These are phyloP conservation scores for Anguilla obscura DNA, from an alignment of 2,797 vertebrate genomes.

Conservation along the genomic window DNA sequence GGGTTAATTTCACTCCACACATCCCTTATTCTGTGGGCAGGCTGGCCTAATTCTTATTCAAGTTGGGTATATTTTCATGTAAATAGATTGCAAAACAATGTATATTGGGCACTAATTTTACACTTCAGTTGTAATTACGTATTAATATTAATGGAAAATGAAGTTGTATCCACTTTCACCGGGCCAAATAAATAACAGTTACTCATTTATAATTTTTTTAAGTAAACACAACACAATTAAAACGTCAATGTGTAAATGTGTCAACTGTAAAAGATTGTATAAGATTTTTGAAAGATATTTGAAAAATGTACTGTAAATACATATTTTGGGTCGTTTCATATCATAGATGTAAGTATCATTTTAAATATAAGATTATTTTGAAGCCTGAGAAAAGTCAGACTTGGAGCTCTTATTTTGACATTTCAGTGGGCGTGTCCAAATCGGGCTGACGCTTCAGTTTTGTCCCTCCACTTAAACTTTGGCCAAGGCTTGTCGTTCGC, in stretches of 20 bases:
- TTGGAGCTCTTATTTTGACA: conserved; percentile 3
- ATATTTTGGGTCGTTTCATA: too few relatives aligned
- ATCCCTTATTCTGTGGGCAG: not conserved
- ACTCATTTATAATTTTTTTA: too few relatives aligned
- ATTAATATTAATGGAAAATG: not conserved
- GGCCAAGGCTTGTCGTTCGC: not conserved
- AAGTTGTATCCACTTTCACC: too few relatives aligned
- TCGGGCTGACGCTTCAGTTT: not conserved
- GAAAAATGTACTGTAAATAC: too few relatives aligned
- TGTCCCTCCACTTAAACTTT: conserved; percentile 42
- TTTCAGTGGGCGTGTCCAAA: not conserved
- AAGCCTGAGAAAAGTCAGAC: not conserved
- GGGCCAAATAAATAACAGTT: too few relatives aligned
- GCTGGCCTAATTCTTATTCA: not conserved
- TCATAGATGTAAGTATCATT: not conserved
- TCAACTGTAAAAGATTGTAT: too few relatives aligned
- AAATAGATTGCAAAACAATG: not conserved
- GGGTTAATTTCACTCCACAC: not conserved
- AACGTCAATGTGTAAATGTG: too few relatives aligned
- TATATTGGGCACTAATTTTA: not conserved
- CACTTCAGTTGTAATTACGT: not conserved
- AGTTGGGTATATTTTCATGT: not conserved
- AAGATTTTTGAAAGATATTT: too few relatives aligned
- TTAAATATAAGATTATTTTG: not conserved
- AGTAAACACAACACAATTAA: too few relatives aligned